Evolutionary conservation across 2,113 vertebrate species (phyloP).

Genomic region (Chaetops frenatus): DNA sequence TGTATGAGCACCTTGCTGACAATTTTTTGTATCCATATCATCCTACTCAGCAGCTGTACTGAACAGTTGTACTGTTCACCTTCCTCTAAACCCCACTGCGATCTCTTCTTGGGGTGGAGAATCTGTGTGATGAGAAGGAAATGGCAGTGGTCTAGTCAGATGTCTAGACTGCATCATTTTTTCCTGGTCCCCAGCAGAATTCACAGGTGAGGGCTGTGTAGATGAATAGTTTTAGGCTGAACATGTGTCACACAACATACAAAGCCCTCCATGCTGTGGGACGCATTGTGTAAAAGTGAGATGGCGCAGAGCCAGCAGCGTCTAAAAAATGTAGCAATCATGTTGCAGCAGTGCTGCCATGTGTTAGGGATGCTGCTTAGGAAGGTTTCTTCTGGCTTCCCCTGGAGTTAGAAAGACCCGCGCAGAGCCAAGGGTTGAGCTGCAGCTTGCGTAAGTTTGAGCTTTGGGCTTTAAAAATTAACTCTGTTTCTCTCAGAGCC

Average conservation of each 20-base stretch:
- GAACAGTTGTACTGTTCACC: background rate
- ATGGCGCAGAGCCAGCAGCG: background rate
- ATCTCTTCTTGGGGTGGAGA: background rate
- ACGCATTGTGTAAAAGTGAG: fast-evolving
- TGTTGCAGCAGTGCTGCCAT: background rate
- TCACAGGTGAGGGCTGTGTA: background rate
- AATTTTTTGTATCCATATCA: background rate
- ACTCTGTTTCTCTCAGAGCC: background rate
- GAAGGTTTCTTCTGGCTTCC: background rate
- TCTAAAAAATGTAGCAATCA: background rate
- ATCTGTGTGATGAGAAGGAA: background rate
- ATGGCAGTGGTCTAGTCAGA: background rate
- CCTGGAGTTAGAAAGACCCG: background rate
- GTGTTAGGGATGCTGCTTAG: background rate
- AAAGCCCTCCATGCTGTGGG: background rate
- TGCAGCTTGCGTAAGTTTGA: background rate
- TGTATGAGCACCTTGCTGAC: background rate
- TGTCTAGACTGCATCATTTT: background rate
- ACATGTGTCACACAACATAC: background rate
- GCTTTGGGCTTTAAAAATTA: background rate
- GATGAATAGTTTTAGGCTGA: background rate
- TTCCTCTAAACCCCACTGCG: background rate
- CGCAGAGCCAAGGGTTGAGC: background rate
- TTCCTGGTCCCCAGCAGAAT: background rate
- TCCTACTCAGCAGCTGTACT: background rate